These are phyloP conservation scores for Herpailurus yagouaroundi DNA, from an alignment of 2,113 vertebrate genomes.

Conservation along the genomic window DNA sequence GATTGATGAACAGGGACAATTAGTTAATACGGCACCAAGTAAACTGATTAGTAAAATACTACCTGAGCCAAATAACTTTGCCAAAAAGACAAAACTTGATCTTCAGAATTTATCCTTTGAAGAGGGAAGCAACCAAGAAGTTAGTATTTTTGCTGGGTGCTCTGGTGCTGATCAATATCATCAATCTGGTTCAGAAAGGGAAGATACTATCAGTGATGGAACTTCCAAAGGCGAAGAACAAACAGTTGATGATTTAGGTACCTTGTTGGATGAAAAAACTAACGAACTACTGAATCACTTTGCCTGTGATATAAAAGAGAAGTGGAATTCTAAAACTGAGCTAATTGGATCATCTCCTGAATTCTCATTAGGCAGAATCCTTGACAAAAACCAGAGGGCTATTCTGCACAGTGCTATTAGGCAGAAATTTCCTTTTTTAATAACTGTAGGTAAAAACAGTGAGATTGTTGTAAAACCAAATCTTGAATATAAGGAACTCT, in stretches of 20 bases:
- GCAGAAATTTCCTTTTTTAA: slow-evolving; percentile 92
- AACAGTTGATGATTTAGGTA: slow-evolving; percentile 68
- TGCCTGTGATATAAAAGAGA: slow-evolving; percentile 83
- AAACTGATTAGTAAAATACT: neutral
- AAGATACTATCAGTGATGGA: neutral
- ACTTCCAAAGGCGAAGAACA: neutral
- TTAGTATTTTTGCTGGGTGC: neutral
- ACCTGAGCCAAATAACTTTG: neutral
- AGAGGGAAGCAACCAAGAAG: neutral
- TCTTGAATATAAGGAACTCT: slow-evolving; percentile 91
- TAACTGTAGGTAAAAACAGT: slow-evolving; percentile 89
- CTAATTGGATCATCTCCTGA: slow-evolving; percentile 68
- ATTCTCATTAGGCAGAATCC: slow-evolving; percentile 88
- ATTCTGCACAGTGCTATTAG: slow-evolving; percentile 90
- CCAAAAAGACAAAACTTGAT: slow-evolving; percentile 58
- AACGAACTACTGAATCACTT: slow-evolving; percentile 87
- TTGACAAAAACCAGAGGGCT: slow-evolving; percentile 90
- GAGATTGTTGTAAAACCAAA: slow-evolving; percentile 93
- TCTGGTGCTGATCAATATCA: neutral
- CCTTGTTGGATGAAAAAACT: slow-evolving; percentile 85
- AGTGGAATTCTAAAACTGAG: slow-evolving; percentile 43
- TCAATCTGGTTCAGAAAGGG: neutral
- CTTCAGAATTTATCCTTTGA: fast-evolving
- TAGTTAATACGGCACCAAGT: slow-evolving; percentile 62
- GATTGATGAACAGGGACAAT: slow-evolving; percentile 84